Base-by-base conservation (phyloP, 1,140 invertebrate genomes). In the Riptortus pedestris region DNA sequence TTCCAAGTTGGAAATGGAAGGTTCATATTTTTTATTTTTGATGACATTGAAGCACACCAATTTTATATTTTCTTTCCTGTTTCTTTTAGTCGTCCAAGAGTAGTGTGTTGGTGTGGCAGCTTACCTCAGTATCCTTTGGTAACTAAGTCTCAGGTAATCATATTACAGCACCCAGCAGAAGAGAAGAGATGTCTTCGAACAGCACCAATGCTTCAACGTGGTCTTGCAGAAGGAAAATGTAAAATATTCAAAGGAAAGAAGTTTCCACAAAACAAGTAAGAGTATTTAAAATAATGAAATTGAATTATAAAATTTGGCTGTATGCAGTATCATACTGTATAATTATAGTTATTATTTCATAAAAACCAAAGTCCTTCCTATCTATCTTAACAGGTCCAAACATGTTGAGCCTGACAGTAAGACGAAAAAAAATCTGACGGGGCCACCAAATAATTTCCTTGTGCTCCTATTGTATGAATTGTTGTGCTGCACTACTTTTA, bases 91-190 rank as follows among this genome's bases (percentile, higher is more conserved):
- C 83, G 93, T 68, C 93, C 93, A 12, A 71, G 75, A n/a, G 81
- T 79, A 47, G 92, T 94, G 29, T 96, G 93, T 73, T 95, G 90
- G 88, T 96, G 93, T 75, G 79, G 81, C 26, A 88, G 83, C 48
- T 74, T 95, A 63, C 90, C 90, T 14, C 75, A 80, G 62, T 76
- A 82, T 62, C 84, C 80, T 24, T 68, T 94, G 7, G 71, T 74
- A 52, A 83, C 87, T 11, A 73, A 77, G 62, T 88, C 86, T 59
- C 81, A 78, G 70, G 77, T 95, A 48, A 83, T 93, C 65, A 80
- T 96, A 64, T 77, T 96, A 2, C 92, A 96, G 73, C 93, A 96
- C 80, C 92, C 92, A 16, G 90, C 90, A 67, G 93, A 96, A 80
- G 90, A 92, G 70, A 90, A 91, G 74, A 78, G 92, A 68, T 87